A percentile compares a stretch with the other conserved stretches of the same genome.
These are phyloP conservation scores for Paralvinella palmiformis DNA, from an alignment of 1,140 invertebrate genomes.

Conservation along the genomic window DNA sequence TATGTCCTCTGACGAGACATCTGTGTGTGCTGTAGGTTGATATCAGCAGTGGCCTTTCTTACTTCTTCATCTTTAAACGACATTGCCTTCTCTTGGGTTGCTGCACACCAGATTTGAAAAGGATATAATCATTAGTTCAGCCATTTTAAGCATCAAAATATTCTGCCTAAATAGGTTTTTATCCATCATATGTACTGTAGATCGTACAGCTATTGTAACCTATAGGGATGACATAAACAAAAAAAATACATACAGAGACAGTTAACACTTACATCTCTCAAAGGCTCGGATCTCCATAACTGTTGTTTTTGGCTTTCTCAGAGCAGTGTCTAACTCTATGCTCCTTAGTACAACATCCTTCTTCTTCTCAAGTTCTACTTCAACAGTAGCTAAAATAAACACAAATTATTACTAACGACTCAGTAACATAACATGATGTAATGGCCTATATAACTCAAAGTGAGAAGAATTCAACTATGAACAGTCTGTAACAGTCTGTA, in stretches of 20 bases:
- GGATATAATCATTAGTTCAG: no score
- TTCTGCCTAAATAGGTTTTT: no score
- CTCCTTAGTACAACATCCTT: slow-evolving; percentile 37
- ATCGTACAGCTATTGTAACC: no score
- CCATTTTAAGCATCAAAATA: no score
- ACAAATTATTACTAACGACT: no score
- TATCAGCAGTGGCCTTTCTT: slow-evolving; percentile 9
- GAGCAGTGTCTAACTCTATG: slow-evolving; percentile 34
- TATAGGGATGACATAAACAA: no score
- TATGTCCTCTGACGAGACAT: slow-evolving; percentile 20
- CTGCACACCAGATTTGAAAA: slow-evolving; percentile 12
- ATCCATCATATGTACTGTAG: no score
- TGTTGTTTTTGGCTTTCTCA: slow-evolving; percentile 20
- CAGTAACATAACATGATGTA: no score
- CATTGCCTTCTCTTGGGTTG: slow-evolving; percentile 15
- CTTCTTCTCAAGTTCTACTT: slow-evolving; percentile 38
- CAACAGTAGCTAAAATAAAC: slow-evolving; percentile 39
- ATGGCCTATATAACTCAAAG: no score
- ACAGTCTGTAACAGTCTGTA: no score
- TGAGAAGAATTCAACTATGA: no score
- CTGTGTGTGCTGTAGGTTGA: slow-evolving; percentile 18
- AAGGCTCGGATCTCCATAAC: slow-evolving; percentile 16
- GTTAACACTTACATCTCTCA: slow-evolving; percentile 15
- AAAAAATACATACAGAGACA: no score
- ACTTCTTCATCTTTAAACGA: slow-evolving; percentile 13